Evolutionary conservation across 2,888 invertebrate species (phyloP).

Genomic region (Nomada goodeniana): DNA sequence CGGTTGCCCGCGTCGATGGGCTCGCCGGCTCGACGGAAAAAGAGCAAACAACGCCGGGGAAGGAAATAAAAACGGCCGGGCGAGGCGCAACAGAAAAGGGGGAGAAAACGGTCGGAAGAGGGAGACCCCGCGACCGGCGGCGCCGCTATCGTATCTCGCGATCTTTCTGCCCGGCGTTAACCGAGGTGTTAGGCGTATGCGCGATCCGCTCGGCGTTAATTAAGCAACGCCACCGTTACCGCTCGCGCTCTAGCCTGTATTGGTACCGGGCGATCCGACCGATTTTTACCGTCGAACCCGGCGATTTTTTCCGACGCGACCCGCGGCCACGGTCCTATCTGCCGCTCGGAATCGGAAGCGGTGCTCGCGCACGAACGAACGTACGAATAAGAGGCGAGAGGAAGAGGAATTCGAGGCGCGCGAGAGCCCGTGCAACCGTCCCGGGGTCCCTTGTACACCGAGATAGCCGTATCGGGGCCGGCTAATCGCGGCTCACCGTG

Average conservation of each 20-base stretch:
- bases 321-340: conserved; percentile 68
- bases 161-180: conserved; percentile 72
- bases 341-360: conserved; percentile 74
- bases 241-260: conserved; percentile 53
- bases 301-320: conserved; percentile 50
- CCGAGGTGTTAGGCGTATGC: conserved; percentile 75
- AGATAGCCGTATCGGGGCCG: conserved; percentile 69
- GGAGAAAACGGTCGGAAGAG: conserved; percentile 37
- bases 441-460: conserved; percentile 72
- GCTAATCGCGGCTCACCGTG: conserved; percentile 61
- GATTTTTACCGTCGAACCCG: conserved; percentile 65
- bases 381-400: conserved; percentile 15
- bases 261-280: conserved; percentile 54
- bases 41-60: neutral
- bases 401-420: conserved; percentile 49
- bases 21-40: conserved; percentile 29
- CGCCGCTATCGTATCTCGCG: conserved; percentile 78
- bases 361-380: conserved; percentile 17
- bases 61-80: conserved; percentile 37
- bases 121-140: conserved; percentile 63
- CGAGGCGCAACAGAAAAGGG: conserved; percentile 24
- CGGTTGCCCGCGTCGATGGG: conserved; percentile 61
- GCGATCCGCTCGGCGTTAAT: conserved; percentile 76
- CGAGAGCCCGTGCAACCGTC: conserved; percentile 72
- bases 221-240: conserved; percentile 76